phyloP scores from a whole-genome alignment of 2,888 invertebrate species.

The Orgyia antiqua region DNA sequence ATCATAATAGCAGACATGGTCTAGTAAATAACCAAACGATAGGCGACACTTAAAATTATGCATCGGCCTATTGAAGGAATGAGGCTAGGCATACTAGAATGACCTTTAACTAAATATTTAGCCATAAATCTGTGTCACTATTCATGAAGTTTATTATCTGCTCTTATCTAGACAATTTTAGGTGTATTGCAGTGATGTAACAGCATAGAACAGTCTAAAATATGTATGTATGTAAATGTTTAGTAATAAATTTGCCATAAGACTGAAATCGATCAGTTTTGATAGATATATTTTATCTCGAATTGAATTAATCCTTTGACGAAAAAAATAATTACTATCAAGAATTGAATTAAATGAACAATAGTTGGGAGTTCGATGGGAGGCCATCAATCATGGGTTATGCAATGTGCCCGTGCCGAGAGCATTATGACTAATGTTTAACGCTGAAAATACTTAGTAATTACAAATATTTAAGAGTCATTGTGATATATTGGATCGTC shows the following conservation, averaged over 20 bases:
- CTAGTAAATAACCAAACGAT: too few relatives aligned
- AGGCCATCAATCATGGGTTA: constrained; percentile 64
- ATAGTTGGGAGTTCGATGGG: constrained; percentile 30
- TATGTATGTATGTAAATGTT: constrained; percentile 28
- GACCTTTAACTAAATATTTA: constrained; percentile 28
- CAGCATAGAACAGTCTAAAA: constrained; percentile 9
- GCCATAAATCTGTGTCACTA: constrained; percentile 33
- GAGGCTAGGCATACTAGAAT: constrained; percentile 15
- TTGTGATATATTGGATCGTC: constrained; percentile 52
- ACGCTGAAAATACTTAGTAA: constrained; percentile 66
- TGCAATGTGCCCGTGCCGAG: constrained; percentile 44
- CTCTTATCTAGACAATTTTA: constrained; percentile 28
- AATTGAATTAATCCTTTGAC: constrained; percentile 56
- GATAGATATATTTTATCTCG: constrained; percentile 39
- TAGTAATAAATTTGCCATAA: constrained; percentile 26
- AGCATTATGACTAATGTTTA: constrained; percentile 55
- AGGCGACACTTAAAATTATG: background rate
- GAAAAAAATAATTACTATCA: constrained; percentile 46
- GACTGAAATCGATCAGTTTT: constrained; percentile 35
- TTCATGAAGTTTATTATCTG: constrained; percentile 16
- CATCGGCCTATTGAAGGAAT: constrained; percentile 12
- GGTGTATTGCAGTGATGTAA: constrained; percentile 21
- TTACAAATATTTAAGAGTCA: constrained; percentile 71
- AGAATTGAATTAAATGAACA: constrained; percentile 39
- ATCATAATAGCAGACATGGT: too few relatives aligned